phyloP scores from a whole-genome alignment of 2,888 invertebrate species.

The Cosmia trapezina region DNA sequence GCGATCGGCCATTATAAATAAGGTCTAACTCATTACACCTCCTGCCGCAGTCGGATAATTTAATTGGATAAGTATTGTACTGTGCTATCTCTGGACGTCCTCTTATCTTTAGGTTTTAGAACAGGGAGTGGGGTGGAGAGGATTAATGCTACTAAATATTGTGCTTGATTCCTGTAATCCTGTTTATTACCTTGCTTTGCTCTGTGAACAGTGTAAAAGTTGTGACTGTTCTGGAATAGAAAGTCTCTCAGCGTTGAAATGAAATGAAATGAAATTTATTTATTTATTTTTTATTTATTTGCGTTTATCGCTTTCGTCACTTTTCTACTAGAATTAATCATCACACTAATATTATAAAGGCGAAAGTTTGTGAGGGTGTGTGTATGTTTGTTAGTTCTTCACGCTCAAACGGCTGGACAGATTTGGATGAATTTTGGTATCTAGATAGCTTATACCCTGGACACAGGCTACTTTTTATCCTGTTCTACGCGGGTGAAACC shows the following conservation, averaged over 20 bases:
- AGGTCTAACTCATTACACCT: constrained; percentile 76
- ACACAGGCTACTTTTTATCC: too few relatives aligned
- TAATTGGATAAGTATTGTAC: constrained; percentile 87
- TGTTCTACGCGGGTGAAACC: too few relatives aligned
- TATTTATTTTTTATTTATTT: too few relatives aligned
- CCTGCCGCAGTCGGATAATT: constrained; percentile 78
- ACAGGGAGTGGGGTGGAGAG: constrained; percentile 67
- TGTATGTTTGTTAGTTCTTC: too few relatives aligned
- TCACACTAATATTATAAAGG: too few relatives aligned
- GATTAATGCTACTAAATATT: background rate
- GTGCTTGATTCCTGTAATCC: background rate
- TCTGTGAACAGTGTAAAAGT: background rate
- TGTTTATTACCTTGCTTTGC: background rate
- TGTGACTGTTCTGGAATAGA: background rate
- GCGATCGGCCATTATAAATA: constrained; percentile 67
- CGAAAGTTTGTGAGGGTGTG: too few relatives aligned
- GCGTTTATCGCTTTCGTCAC: too few relatives aligned
- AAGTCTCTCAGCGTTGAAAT: too few relatives aligned
- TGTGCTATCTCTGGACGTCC: constrained; percentile 80
- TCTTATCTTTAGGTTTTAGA: constrained; percentile 78
- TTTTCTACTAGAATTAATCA: background rate
- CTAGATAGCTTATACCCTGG: too few relatives aligned
- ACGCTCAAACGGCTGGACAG: too few relatives aligned
- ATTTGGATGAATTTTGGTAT: too few relatives aligned
- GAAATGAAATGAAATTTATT: too few relatives aligned